Conservation (phyloP, 2,888 invertebrate species). For the Subacronicta megacephala region DNA sequence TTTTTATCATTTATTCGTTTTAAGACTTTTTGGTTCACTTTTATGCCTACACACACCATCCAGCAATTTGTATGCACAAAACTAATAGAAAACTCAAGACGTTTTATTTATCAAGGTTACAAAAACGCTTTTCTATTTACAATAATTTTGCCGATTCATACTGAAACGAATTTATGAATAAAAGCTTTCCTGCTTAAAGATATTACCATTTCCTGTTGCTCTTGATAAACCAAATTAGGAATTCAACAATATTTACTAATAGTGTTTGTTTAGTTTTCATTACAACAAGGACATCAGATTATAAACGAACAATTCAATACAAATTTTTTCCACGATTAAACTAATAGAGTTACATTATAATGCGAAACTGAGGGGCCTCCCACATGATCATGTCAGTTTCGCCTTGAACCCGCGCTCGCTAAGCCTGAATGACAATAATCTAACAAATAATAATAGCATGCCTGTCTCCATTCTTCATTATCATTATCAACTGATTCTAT, state of each 20-base stretch:
- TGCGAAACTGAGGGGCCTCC: conserved; percentile 69
- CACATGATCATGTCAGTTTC: conserved; percentile 61
- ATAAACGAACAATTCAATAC: conserved; percentile 10
- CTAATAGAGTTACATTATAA: conserved; percentile 47
- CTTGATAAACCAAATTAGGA: too few relatives aligned
- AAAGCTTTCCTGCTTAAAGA: too few relatives aligned
- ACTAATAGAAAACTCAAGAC: too few relatives aligned
- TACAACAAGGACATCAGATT: conserved; percentile 1
- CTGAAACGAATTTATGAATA: too few relatives aligned
- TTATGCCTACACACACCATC: too few relatives aligned
- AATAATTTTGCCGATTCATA: too few relatives aligned
- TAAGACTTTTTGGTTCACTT: too few relatives aligned
- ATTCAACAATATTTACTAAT: not conserved
- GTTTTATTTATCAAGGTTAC: too few relatives aligned
- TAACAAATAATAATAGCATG: conserved; percentile 59
- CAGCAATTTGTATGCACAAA: too few relatives aligned
- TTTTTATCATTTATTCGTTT: too few relatives aligned
- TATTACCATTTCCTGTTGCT: too few relatives aligned
- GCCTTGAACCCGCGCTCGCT: conserved; percentile 79
- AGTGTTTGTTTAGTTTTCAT: conserved; percentile 7
- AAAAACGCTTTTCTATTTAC: too few relatives aligned
- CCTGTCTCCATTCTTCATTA: conserved; percentile 42
- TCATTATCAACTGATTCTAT: conserved; percentile 35
- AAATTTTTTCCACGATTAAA: conserved; percentile 28
- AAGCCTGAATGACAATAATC: conserved; percentile 75